phyloP scores from a whole-genome alignment of 2,113 vertebrate genomes.

The Hippocampus zosterae region DNA sequence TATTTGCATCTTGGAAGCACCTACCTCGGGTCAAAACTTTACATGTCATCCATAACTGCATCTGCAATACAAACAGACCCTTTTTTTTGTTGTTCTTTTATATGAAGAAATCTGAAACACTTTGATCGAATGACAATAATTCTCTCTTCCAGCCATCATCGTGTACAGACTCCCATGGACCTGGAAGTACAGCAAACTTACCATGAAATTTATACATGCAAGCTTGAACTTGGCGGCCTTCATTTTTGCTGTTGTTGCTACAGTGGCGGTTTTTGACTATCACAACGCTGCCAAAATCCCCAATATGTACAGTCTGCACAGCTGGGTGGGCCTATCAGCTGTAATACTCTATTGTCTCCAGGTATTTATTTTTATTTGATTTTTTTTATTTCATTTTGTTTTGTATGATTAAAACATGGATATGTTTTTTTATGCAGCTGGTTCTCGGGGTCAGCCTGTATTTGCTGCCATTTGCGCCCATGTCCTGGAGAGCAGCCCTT shows the following conservation, averaged over 20 bases:
- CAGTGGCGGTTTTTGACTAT: constrained; percentile 88
- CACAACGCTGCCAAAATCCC: constrained; percentile 80
- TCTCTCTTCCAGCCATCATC: constrained; percentile 66
- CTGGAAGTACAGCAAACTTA: constrained; percentile 87
- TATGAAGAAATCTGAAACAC: no score
- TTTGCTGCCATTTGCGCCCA: constrained; percentile 82
- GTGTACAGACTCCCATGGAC: constrained; percentile 93
- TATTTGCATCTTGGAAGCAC: not conserved
- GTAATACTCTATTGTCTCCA: constrained; percentile 80
- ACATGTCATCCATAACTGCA: no score
- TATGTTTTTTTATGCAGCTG: constrained; percentile 73
- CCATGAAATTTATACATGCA: constrained; percentile 92
- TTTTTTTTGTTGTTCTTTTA: no score
- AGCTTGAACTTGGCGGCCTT: constrained; percentile 81
- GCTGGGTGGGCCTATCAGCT: constrained; percentile 87
- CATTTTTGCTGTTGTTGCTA: constrained; percentile 74
- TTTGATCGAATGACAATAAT: not conserved
- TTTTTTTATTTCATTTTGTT: not conserved
- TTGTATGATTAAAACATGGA: not conserved
- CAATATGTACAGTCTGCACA: constrained; percentile 98
- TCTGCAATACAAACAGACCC: not conserved
- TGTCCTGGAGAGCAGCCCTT: constrained; percentile 69
- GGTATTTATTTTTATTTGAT: constrained; percentile 66
- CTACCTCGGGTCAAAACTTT: no score
- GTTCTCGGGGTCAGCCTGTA: constrained; percentile 80